These are phyloP conservation scores for Macrosiphum euphorbiae DNA, from an alignment of 2,888 invertebrate genomes.

Conservation along the genomic window DNA sequence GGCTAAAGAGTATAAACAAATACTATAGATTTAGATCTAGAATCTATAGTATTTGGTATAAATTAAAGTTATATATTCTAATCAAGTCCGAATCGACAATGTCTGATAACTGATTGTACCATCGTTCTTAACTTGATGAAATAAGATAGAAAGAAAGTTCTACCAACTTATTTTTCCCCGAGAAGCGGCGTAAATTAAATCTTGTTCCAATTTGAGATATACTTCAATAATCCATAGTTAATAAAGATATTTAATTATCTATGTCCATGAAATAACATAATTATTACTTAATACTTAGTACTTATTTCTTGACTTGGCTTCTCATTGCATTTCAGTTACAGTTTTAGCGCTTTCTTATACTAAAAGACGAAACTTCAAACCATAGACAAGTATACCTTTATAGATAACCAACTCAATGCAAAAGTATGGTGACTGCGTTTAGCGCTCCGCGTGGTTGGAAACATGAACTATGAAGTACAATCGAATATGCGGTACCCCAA, in stretches of 20 bases:
- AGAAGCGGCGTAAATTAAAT: not conserved
- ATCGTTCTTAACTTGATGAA: not conserved
- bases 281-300: not conserved
- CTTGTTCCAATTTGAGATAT: not conserved
- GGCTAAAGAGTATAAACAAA: too few relatives aligned
- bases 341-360: not conserved
- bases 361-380: too few relatives aligned
- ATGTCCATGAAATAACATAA: not conserved
- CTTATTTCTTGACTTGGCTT: not conserved
- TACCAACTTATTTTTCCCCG: not conserved
- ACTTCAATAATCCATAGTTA: not conserved
- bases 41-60: too few relatives aligned
- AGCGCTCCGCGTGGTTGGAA: too few relatives aligned
- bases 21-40: too few relatives aligned
- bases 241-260: not conserved
- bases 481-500: too few relatives aligned
- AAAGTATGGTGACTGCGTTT: too few relatives aligned
- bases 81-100: not conserved
- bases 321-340: not conserved
- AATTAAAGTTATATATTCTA: not conserved
- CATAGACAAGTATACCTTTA: too few relatives aligned
- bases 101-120: not conserved
- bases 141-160: not conserved
- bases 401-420: too few relatives aligned
- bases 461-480: too few relatives aligned